Evolutionary conservation across 2,113 vertebrate species (phyloP).

Genomic region (Gobius niger): DNA sequence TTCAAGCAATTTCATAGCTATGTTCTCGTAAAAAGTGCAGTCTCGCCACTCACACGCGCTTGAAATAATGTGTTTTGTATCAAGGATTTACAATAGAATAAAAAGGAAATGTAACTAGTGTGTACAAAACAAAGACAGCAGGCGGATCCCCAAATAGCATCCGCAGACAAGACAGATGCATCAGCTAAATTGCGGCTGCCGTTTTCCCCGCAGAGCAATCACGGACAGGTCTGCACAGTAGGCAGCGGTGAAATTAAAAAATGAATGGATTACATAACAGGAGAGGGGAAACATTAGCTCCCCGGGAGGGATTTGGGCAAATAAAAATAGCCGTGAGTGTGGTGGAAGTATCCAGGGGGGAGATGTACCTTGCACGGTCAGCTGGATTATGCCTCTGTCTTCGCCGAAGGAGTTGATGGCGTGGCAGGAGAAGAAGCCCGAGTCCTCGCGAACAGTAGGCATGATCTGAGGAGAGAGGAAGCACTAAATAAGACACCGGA

Average conservation of each 20-base stretch:
- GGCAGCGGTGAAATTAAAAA: constrained; percentile 20
- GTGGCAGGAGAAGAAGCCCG: constrained; percentile 98
- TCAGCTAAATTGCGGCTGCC: constrained; percentile 13
- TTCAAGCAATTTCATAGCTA: too few species aligned
- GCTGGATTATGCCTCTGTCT: constrained; percentile 97
- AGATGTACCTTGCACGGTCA: constrained; percentile 95
- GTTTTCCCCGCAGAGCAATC: constrained; percentile 28
- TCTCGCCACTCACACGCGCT: too few species aligned
- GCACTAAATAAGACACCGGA: constrained; percentile 15
- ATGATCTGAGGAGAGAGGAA: constrained; percentile 83
- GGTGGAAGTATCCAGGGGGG: neutral
- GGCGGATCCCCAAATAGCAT: constrained; percentile 14
- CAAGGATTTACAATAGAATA: too few species aligned
- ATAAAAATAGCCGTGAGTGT: neutral
- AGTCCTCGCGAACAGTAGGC: constrained; percentile 95
- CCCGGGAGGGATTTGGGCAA: neutral
- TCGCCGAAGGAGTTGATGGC: constrained; percentile 99
- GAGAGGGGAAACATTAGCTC: constrained; percentile 4
- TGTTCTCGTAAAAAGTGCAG: too few species aligned
- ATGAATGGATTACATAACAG: constrained; percentile 32
- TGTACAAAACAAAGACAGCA: neutral
- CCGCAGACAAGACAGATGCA: constrained; percentile 12
- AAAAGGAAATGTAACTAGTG: neutral
- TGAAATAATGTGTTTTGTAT: too few species aligned
- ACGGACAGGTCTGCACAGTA: constrained; percentile 1